Conservation (phyloP, 2,888 invertebrate genomes). For the Papilio elwesi region DNA sequence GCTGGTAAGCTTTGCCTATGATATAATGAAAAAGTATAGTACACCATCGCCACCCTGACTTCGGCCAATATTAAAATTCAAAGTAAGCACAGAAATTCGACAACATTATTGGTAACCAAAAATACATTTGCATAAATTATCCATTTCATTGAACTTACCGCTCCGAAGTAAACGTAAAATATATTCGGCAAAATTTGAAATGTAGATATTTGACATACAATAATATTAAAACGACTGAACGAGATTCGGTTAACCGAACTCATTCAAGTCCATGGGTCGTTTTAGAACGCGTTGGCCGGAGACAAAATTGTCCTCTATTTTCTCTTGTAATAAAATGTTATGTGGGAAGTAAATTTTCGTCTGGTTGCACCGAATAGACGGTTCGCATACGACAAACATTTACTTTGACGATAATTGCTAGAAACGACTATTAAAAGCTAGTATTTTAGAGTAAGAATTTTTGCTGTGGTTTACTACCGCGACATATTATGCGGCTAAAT, state of each 20-base stretch:
- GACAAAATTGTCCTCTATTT: conserved; percentile 14
- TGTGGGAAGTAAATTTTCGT: conserved; percentile 19
- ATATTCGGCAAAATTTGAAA: conserved; percentile 40
- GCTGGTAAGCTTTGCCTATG: not conserved
- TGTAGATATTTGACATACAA: conserved; percentile 36
- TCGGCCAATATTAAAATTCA: conserved; percentile 19
- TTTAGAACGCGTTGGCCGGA: not conserved
- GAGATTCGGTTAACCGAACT: conserved; percentile 4
- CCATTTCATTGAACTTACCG: conserved; percentile 22
- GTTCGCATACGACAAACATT: conserved; percentile 24
- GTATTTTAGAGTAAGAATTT: conserved; percentile 33
- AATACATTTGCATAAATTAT: conserved; percentile 37
- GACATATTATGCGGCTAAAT: conserved; percentile 26
- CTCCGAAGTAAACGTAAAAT: conserved; percentile 40
- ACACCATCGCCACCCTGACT: not conserved
- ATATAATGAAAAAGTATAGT: not conserved
- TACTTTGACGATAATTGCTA: conserved; percentile 32
- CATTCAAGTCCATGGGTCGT: conserved; percentile 6
- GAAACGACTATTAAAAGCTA: conserved; percentile 29
- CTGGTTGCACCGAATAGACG: conserved; percentile 21
- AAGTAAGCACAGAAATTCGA: conserved; percentile 34
- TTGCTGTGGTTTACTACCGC: conserved; percentile 14
- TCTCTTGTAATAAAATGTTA: conserved; percentile 30
- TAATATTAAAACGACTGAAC: conserved; percentile 10
- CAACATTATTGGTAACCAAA: conserved; percentile 36